Evolutionary conservation across 2,888 invertebrate species (phyloP).

Genomic region (Amblyjoppa proteus): DNA sequence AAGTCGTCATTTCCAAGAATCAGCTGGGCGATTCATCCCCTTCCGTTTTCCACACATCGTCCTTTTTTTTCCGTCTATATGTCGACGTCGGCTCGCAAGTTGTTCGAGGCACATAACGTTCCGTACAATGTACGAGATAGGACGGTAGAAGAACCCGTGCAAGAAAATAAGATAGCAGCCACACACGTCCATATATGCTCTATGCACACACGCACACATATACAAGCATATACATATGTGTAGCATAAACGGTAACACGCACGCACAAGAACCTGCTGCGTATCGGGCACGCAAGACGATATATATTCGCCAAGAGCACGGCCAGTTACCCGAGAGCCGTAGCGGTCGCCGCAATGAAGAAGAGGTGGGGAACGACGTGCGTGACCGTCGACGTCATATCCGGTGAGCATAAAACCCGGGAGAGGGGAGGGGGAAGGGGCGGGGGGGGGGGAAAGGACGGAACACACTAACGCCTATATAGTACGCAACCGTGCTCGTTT

Average conservation of each 20-base stretch:
- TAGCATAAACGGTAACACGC: neutral
- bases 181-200: neutral
- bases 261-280: slow-evolving; percentile 46
- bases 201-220: neutral
- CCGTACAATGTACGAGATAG: slow-evolving; percentile 17
- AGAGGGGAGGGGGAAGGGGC: neutral
- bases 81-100: slow-evolving; percentile 53
- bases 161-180: slow-evolving; percentile 31
- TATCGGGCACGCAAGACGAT: slow-evolving; percentile 33
- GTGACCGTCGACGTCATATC: slow-evolving; percentile 69
- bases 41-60: neutral
- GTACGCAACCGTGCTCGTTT: slow-evolving; percentile 29
- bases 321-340: neutral
- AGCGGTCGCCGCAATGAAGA: slow-evolving; percentile 15
- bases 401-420: slow-evolving; percentile 50
- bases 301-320: slow-evolving; percentile 26
- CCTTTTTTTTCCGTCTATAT: slow-evolving; percentile 39
- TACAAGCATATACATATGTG: neutral
- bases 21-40: neutral
- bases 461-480: slow-evolving; percentile 10
- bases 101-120: slow-evolving; percentile 15
- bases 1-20: neutral
- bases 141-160: slow-evolving; percentile 14
- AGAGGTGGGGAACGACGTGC: slow-evolving; percentile 56
- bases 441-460: neutral